These are phyloP conservation scores for Astyanax mexicanus DNA, from an alignment of 2,797 vertebrate species.

Conservation along the genomic window DNA sequence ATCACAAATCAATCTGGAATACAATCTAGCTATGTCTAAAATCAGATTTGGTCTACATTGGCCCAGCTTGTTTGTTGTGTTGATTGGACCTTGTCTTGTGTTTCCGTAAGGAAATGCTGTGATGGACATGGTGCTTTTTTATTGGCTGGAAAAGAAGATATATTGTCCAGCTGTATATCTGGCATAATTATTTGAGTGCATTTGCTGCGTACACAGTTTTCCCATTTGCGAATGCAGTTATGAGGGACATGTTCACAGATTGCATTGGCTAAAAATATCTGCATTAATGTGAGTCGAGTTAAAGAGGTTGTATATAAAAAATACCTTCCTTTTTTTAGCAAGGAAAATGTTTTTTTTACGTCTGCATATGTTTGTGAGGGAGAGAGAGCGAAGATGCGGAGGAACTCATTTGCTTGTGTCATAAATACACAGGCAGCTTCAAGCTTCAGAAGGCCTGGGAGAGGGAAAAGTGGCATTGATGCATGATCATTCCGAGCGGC, in stretches of 20 bases:
- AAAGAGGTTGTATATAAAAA: slow-evolving; percentile 1
- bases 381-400: slow-evolving; percentile 59
- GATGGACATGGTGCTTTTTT: neutral
- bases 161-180: neutral
- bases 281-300: neutral
- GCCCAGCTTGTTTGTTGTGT: too few relatives aligned
- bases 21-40: too few relatives aligned
- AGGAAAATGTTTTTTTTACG: neutral
- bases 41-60: too few relatives aligned
- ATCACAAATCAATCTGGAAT: too few relatives aligned
- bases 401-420: slow-evolving; percentile 50
- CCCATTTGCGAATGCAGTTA: too few relatives aligned
- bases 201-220: neutral
- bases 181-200: too few relatives aligned
- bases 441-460: slow-evolving; percentile 58
- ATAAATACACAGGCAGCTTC: slow-evolving; percentile 62
- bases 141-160: neutral
- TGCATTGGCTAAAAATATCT: neutral
- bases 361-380: neutral
- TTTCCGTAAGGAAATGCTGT: neutral
- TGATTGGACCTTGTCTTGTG: neutral
- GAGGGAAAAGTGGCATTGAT: slow-evolving; percentile 71
- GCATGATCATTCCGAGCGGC: slow-evolving; percentile 60
- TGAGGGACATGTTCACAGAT: too few relatives aligned
- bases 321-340: neutral